A percentile compares a stretch with the other conserved stretches of the same genome.
Conservation (phyloP, 2,113 vertebrate genomes). For the Dinomys branickii region DNA sequence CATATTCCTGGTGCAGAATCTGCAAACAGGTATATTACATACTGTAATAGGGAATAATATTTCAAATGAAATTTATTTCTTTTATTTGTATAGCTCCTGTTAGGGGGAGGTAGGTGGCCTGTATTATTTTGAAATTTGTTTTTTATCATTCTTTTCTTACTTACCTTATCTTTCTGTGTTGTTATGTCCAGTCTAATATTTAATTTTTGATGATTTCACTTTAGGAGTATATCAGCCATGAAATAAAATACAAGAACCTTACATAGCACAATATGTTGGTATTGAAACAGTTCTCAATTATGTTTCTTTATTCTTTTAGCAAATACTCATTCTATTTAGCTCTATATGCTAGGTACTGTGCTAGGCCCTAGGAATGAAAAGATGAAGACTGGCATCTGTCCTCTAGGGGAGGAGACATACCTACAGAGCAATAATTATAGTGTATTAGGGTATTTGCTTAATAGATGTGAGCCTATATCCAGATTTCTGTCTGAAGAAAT, state of each 20-base stretch:
- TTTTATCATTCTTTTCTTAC: neutral
- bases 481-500: neutral
- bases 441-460: neutral
- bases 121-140: neutral
- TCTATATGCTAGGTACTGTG: neutral
- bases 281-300: neutral
- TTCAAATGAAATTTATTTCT: neutral
- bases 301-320: conserved; percentile 42
- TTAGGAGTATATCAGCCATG: conserved; percentile 18
- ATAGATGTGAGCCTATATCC: neutral
- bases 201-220: conserved; percentile 27
- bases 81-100: conserved; percentile 32
- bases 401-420: neutral
- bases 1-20: conserved; percentile 98
- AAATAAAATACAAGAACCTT: neutral
- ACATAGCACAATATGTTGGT: neutral
- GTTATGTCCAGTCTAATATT: conserved; percentile 15
- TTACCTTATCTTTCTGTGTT: neutral
- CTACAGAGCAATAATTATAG: neutral
- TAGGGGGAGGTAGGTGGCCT: neutral
- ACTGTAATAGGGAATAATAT: neutral
- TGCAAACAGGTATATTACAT: conserved; percentile 94
- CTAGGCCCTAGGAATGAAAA: neutral
- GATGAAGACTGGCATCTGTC: neutral
- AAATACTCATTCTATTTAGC: neutral